Evolutionary conservation across 2,113 vertebrate species (phyloP).

Genomic region (Erinaceus europaeus): DNA sequence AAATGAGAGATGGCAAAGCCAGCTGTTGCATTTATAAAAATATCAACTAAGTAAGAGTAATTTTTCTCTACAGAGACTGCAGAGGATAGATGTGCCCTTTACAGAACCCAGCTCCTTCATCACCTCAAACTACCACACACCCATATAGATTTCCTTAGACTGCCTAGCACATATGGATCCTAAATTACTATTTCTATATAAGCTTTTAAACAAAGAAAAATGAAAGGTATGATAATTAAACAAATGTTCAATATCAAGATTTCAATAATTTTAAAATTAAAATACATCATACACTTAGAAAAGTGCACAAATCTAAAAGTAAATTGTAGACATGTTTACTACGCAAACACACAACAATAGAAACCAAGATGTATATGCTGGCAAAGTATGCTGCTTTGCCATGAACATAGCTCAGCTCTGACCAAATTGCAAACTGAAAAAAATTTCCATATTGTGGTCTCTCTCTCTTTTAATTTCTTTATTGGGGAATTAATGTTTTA

Average conservation of each 20-base stretch:
- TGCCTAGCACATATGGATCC: not conserved
- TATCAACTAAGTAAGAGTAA: not conserved
- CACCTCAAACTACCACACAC: not conserved
- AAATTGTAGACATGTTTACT: not conserved
- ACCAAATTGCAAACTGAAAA: too few relatives aligned
- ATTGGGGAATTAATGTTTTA: too few relatives aligned
- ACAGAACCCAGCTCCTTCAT: not conserved
- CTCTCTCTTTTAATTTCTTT: too few relatives aligned
- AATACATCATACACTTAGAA: not conserved
- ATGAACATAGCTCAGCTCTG: too few relatives aligned
- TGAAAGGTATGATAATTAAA: not conserved
- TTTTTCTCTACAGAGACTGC: not conserved
- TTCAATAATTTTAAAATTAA: not conserved
- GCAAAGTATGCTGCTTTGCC: too few relatives aligned
- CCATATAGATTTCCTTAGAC: not conserved
- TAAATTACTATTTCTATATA: not conserved
- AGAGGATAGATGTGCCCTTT: not conserved
- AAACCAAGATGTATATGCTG: not conserved
- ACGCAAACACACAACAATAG: not conserved
- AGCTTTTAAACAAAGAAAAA: constrained; percentile 20
- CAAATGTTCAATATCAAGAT: not conserved
- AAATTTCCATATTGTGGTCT: too few relatives aligned
- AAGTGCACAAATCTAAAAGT: not conserved
- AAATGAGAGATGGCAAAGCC: not conserved
- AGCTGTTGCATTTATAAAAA: constrained; percentile 13